Conservation (phyloP, 2,797 vertebrate genomes). For the Myotis vivesi region DNA sequence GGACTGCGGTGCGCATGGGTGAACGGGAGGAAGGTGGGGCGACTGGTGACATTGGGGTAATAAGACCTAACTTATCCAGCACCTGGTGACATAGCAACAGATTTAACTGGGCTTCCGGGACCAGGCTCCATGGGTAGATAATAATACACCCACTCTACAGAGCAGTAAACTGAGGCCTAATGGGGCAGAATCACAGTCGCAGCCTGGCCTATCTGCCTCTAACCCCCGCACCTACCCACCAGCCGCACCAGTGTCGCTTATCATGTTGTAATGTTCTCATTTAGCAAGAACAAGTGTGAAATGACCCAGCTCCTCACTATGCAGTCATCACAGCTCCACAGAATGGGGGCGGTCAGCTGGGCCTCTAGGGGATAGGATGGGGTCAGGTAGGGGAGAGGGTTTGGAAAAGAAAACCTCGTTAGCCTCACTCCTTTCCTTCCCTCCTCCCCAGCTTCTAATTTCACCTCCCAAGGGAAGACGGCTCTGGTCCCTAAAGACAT, state of each 20-base stretch:
- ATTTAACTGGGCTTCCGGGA: neutral
- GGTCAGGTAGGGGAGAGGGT: too few relatives aligned
- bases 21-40: neutral
- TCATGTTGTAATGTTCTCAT: neutral
- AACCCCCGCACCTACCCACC: too few relatives aligned
- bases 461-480: neutral
- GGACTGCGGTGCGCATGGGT: fast-evolving
- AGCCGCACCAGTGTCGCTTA: too few relatives aligned
- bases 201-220: neutral
- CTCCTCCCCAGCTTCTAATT: neutral
- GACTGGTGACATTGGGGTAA: too few relatives aligned
- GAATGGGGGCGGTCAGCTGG: neutral
- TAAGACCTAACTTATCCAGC: neutral
- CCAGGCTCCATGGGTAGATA: too few relatives aligned
- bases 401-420: neutral
- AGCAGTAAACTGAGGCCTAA: neutral
- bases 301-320: neutral
- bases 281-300: neutral
- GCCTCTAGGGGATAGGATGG: neutral
- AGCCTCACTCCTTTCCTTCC: neutral
- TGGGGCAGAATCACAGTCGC: neutral
- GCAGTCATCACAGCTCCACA: too few relatives aligned
- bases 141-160: neutral
- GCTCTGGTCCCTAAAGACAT: neutral
- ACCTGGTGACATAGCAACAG: too few relatives aligned